Conservation (phyloP, 2,113 vertebrate species). For the Montifringilla adamsi region DNA sequence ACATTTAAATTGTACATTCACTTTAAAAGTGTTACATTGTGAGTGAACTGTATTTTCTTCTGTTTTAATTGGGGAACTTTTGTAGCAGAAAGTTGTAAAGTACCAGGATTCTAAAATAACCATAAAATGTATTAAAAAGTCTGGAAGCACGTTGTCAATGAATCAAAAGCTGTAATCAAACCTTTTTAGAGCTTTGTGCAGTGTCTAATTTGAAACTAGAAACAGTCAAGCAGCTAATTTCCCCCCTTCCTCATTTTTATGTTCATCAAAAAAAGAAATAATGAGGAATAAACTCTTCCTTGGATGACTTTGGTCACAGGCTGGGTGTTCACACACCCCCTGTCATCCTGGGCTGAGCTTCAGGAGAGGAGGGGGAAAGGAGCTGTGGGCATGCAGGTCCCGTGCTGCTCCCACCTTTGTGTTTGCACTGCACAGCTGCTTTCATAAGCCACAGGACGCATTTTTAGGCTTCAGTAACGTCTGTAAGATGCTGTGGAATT, state of each 20-base stretch:
- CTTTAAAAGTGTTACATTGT: neutral
- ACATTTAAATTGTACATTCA: neutral
- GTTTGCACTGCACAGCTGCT: neutral
- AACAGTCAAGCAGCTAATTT: neutral
- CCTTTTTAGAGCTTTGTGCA: neutral
- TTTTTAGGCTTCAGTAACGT: neutral
- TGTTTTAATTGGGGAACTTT: conserved; percentile 44
- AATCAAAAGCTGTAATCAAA: neutral
- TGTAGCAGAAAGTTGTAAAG: neutral
- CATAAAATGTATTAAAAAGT: neutral
- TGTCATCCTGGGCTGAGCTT: fast-evolving
- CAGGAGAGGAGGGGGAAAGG: neutral
- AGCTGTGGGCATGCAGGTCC: neutral
- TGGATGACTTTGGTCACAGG: neutral
- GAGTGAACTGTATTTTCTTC: neutral
- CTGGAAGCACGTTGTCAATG: neutral
- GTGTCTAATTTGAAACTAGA: neutral
- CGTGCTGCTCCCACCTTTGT: neutral
- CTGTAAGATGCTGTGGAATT: neutral
- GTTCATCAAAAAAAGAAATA: neutral
- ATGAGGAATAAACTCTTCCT: neutral
- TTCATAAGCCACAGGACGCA: neutral
- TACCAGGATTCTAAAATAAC: neutral
- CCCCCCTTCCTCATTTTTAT: neutral
- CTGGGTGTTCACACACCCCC: fast-evolving